phyloP scores from a whole-genome alignment of 2,797 vertebrate species.

The Molossus molossus region DNA sequence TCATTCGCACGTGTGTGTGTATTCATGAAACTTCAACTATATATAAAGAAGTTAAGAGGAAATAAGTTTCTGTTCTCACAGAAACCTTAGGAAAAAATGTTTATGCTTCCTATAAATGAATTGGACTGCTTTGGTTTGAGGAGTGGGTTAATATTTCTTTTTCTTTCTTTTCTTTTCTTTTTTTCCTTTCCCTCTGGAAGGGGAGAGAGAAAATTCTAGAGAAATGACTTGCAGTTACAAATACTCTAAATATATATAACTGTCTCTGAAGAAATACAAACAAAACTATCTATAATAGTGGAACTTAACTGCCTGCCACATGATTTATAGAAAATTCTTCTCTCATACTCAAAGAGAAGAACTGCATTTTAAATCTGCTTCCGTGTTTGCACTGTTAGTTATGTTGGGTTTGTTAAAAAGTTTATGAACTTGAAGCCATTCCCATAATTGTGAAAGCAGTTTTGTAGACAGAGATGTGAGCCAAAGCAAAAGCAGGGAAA shows the following conservation, averaged over 20 bases:
- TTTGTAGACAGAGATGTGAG: constrained; percentile 7
- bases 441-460: constrained; percentile 13
- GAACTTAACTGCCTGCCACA: constrained; percentile 17
- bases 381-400: constrained; percentile 45
- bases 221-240: constrained; percentile 56
- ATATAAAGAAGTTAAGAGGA: neutral
- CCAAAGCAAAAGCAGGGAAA: constrained; percentile 29
- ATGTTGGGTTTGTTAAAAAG: constrained; percentile 65
- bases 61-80: constrained; percentile 52
- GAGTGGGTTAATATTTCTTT: neutral
- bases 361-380: constrained; percentile 60
- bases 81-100: neutral
- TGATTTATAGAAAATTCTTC: constrained; percentile 65
- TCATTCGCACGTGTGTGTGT: too few relatives aligned
- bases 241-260: constrained; percentile 63
- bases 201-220: constrained; percentile 56
- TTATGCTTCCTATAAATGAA: constrained; percentile 43
- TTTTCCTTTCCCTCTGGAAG: neutral
- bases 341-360: neutral
- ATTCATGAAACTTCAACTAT: too few relatives aligned
- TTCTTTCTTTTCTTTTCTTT: neutral
- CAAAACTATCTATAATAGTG: constrained; percentile 36
- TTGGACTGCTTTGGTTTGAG: constrained; percentile 45
- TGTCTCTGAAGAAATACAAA: constrained; percentile 59
- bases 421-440: constrained; percentile 64